Evolutionary conservation across 2,888 invertebrate genomes (phyloP), one percentile per base, ranked within the genome.

Genomic region (Drosophila fulvimacula): DNA sequence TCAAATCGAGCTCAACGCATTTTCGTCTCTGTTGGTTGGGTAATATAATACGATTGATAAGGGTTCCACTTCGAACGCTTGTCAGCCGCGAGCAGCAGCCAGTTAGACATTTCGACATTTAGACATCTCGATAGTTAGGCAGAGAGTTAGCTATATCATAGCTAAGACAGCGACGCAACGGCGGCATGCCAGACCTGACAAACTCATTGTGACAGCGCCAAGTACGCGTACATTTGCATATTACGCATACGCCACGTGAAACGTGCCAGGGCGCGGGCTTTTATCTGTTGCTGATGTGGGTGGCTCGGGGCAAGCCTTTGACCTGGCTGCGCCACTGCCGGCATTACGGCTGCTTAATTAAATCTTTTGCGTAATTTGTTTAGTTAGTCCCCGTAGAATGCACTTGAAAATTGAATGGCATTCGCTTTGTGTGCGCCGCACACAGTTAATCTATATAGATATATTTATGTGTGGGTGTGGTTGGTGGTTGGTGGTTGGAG

Each of bases 281-380:
- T 57, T 27, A 57, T 57, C 57, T 57, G 57, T 19, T 41, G 55
- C 55, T 41, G 39, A 55, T 32, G 55, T 27, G 46, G 36, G 36
- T 27, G 36, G 48, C 36, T 68, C n/a, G 34, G 41, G 42, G 44
- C 27, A 48, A 19, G 21, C 67, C 68, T 68, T 66, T 55, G 69
- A 68, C 27, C 69, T 51, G 30, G 9, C 41, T 70, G 60, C 66
- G 63, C 9, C 57, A 57, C 62, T 81, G 38, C 51, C 59, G 67
- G 69, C 75, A 74, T 84, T 68, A 87, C 57, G 76, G 67, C 73
- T 83, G 78, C 86, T 72, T 89, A 89, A 86, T 86, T 85, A 88
- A 89, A 86, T 86, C 86, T 85, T 76, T 88, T 78, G 80, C 73
- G 73, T 89, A 89, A 89, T 89, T 89, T 88, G 80, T 73, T 88